Conservation (phyloP, 2,797 vertebrate genomes). For the Anguilla obscura region DNA sequence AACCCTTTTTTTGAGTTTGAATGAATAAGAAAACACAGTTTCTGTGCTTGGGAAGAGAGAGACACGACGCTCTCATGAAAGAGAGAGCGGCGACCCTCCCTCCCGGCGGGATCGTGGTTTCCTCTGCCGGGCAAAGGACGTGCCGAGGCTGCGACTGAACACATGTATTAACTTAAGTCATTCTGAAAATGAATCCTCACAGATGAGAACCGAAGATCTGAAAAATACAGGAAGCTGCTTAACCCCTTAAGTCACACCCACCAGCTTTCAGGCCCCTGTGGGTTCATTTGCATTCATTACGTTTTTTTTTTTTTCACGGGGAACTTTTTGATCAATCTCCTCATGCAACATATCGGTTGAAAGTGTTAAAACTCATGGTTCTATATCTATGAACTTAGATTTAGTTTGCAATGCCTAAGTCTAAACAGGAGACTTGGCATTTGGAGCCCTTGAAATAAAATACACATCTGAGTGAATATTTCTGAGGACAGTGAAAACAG, state of each 20-base stretch:
- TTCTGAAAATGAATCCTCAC: not conserved
- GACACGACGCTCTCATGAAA: not conserved
- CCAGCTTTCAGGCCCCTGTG: no score
- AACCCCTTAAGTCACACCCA: not conserved
- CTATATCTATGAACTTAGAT: no score
- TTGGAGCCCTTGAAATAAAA: no score
- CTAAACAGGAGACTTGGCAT: no score
- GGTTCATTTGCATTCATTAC: no score
- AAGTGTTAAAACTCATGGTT: no score
- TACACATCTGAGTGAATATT: no score
- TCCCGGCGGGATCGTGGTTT: not conserved
- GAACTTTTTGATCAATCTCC: no score
- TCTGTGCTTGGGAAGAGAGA: not conserved
- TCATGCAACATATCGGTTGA: no score
- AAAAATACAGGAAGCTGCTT: not conserved
- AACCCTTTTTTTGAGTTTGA: not conserved
- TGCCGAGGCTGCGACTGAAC: not conserved
- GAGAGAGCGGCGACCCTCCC: not conserved
- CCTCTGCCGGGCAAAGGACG: not conserved
- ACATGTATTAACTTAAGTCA: not conserved
- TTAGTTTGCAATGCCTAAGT: no score
- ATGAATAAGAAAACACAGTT: conserved; percentile 6
- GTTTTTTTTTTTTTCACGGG: no score
- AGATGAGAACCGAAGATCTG: not conserved
- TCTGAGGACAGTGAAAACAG: no score